These are phyloP conservation scores for Dynastes hyllus DNA, from an alignment of 2,888 invertebrate species.

Conservation along the genomic window DNA sequence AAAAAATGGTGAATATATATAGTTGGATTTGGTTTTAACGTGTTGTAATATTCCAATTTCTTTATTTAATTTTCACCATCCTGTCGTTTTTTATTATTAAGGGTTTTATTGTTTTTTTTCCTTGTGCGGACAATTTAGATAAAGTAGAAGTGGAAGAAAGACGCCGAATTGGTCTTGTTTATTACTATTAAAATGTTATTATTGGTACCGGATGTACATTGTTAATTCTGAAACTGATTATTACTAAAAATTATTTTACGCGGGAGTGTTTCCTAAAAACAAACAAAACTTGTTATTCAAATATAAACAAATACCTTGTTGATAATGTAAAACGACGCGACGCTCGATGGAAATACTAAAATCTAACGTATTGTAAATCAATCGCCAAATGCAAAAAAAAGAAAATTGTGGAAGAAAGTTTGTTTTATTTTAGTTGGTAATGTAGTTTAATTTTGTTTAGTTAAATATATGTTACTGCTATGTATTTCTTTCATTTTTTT, in stretches of 20 bases:
- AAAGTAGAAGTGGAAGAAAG: constrained; percentile 37
- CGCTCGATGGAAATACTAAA: constrained; percentile 13
- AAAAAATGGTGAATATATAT: constrained; percentile 42
- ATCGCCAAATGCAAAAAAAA: constrained; percentile 37
- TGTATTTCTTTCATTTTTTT: constrained; percentile 46
- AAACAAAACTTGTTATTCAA: constrained; percentile 22
- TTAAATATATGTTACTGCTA: constrained; percentile 51
- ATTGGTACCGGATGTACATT: constrained; percentile 4
- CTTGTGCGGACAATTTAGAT: constrained; percentile 12
- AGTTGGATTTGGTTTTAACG: constrained; percentile 46
- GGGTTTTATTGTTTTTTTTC: constrained; percentile 23
- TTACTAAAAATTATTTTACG: constrained; percentile 19
- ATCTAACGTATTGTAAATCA: constrained; percentile 14
- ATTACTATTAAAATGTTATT: constrained; percentile 13
- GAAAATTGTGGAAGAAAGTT: constrained; percentile 36
- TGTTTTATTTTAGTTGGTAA: constrained; percentile 50
- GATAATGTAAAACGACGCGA: constrained; percentile 6
- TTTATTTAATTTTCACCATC: constrained; percentile 20
- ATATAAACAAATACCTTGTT: constrained; percentile 12
- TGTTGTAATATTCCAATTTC: constrained; percentile 35
- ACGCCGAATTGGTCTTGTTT: constrained; percentile 29
- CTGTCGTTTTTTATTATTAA: constrained; percentile 38
- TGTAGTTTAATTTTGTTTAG: constrained; percentile 52
- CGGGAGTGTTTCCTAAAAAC: constrained; percentile 25
- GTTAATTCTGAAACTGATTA: constrained; percentile 26